Conservation (phyloP, 1,140 invertebrate genomes). For the Drosophila bifasciata region DNA sequence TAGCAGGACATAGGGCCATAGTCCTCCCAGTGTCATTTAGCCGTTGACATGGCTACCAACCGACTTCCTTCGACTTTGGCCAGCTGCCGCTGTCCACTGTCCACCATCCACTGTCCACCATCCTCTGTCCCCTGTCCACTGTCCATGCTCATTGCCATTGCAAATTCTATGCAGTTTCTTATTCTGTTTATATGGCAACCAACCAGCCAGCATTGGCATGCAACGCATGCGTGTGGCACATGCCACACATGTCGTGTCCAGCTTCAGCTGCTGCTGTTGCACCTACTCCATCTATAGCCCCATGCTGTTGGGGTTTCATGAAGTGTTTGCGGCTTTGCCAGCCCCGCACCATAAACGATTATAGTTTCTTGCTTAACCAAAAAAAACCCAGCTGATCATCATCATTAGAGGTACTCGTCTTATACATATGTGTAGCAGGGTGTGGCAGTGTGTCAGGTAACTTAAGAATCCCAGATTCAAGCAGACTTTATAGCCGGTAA, state of each 20-base stretch:
- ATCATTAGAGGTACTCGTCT: constrained; percentile 36
- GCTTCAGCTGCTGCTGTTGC: constrained; percentile 7
- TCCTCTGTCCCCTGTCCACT: background rate
- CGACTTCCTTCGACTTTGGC: constrained; percentile 55
- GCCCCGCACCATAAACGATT: constrained; percentile 35
- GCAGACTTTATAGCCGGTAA: constrained; percentile 41
- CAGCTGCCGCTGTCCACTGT: constrained; percentile 44
- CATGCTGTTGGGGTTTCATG: constrained; percentile 47
- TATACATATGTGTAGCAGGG: constrained; percentile 23
- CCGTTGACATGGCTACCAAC: constrained; percentile 70
- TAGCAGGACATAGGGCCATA: constrained; percentile 14
- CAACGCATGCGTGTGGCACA: constrained; percentile 65
- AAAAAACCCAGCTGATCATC: constrained; percentile 41
- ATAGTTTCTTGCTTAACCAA: constrained; percentile 45
- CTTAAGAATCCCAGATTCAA: constrained; percentile 8
- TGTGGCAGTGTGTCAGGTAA: too few relatives aligned
- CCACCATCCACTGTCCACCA: constrained; percentile 1
- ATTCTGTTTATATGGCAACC: constrained; percentile 56
- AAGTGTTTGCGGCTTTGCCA: constrained; percentile 46
- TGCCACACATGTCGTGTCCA: constrained; percentile 54
- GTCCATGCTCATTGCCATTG: constrained; percentile 43
- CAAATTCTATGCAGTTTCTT: constrained; percentile 54
- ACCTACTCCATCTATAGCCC: constrained; percentile 18
- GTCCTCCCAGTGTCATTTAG: constrained; percentile 56
- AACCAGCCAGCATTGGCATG: constrained; percentile 59